Conservation (phyloP, 2,797 vertebrate species). For the Pipistrellus nathusii region DNA sequence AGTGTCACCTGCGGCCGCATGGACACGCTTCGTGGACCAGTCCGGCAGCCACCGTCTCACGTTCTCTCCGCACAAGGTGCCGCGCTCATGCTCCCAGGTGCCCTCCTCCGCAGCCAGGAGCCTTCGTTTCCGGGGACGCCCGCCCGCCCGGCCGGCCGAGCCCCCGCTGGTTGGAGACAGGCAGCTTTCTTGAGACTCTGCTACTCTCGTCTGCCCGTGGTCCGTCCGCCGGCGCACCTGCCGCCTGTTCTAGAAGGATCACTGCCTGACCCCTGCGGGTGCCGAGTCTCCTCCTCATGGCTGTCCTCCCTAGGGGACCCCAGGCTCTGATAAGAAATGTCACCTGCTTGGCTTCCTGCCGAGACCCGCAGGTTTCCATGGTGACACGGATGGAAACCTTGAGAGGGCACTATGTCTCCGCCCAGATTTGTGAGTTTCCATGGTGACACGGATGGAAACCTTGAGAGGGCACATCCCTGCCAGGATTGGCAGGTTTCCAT, state of each 20-base stretch:
- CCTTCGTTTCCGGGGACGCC: slow-evolving; percentile 61
- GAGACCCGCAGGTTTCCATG: slow-evolving; percentile 67
- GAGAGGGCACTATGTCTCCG: not conserved
- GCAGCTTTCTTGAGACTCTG: slow-evolving; percentile 77
- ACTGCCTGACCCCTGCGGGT: slow-evolving; percentile 17
- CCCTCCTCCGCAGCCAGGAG: slow-evolving; percentile 63
- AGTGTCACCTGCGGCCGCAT: slow-evolving; percentile 75
- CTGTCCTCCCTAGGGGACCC: not conserved
- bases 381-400: slow-evolving; percentile 44
- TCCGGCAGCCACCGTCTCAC: slow-evolving; percentile 73
- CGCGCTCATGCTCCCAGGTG: not conserved
- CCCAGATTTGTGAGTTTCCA: slow-evolving; percentile 65
- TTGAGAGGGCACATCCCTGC: not conserved
- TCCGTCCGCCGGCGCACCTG: slow-evolving; percentile 49
- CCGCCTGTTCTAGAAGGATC: slow-evolving; percentile 75
- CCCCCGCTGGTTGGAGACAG: slow-evolving; percentile 25
- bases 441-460: slow-evolving; percentile 42
- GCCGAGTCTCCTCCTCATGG: not conserved
- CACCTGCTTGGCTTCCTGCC: slow-evolving; percentile 69
- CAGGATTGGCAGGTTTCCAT: slow-evolving; percentile 40
- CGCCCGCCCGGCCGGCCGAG: slow-evolving; percentile 47
- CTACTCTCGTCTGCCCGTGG: not conserved
- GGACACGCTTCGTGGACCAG: slow-evolving; percentile 80
- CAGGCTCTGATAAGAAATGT: slow-evolving; percentile 64
- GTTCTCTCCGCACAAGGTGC: slow-evolving; percentile 82